Conservation (phyloP, 1,140 invertebrate species). For the Neodiprion lecontei region DNA sequence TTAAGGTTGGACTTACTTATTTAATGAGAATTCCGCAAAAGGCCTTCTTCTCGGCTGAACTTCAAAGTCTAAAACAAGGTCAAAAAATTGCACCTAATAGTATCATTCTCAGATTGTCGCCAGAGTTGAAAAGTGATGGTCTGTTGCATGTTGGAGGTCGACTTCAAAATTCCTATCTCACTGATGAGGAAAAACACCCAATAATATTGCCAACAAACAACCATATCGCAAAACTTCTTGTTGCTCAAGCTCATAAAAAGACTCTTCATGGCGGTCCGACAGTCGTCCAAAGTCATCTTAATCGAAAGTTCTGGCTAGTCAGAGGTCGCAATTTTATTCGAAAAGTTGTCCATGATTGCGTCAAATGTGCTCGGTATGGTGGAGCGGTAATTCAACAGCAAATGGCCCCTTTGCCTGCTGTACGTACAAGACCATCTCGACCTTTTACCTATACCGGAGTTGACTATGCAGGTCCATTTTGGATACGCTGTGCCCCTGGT, state of each 20-base stretch:
- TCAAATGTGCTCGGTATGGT: constrained; percentile 19
- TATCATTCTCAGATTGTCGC: constrained; percentile 12
- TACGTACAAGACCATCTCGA: constrained; percentile 10
- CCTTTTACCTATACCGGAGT: constrained; percentile 40
- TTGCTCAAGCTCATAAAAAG: constrained; percentile 29
- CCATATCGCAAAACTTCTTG: constrained; percentile 32
- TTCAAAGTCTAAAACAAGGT: neutral
- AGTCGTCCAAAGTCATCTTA: constrained; percentile 9
- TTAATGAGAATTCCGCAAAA: neutral
- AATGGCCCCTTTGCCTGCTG: constrained; percentile 31
- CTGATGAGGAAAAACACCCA: constrained; percentile 35
- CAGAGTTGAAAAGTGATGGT: constrained; percentile 34
- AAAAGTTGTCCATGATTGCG: constrained; percentile 30
- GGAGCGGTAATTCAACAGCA: constrained; percentile 10
- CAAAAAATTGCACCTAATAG: neutral
- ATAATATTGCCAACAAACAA: constrained; percentile 33
- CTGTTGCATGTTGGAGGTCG: constrained; percentile 39
- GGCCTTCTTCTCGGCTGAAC: neutral
- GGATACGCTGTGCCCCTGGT: constrained; percentile 32
- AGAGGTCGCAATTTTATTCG: constrained; percentile 29
- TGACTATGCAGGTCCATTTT: constrained; percentile 48
- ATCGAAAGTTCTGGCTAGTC: constrained; percentile 42
- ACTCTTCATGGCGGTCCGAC: constrained; percentile 36
- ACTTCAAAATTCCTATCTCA: constrained; percentile 28
- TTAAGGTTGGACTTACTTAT: neutral